These are phyloP conservation scores for Conopomorpha cramerella DNA, from an alignment of 1,140 invertebrate species.

Conservation along the genomic window DNA sequence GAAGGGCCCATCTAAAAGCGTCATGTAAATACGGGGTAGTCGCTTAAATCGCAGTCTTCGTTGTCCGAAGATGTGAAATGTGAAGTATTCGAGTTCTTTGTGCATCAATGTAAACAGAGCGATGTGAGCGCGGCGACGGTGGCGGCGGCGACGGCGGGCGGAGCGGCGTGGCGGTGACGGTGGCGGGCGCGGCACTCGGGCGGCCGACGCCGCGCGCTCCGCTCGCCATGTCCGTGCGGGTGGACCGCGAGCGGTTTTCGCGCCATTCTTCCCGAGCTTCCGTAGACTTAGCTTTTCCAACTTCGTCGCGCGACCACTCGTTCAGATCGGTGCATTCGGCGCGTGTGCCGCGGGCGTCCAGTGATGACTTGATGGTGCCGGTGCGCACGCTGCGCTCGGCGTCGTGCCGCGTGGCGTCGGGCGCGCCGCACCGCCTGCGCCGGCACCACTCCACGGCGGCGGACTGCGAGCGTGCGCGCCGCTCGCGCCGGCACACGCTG, in stretches of 20 bases:
- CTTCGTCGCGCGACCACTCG: slow-evolving; percentile 40
- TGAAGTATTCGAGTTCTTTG: too few species aligned
- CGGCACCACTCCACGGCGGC: slow-evolving; percentile 47
- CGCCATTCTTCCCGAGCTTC: slow-evolving; percentile 50
- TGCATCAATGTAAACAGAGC: too few species aligned
- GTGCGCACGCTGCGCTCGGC: slow-evolving; percentile 45
- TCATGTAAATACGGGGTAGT: slow-evolving; percentile 28
- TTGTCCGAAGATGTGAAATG: too few species aligned
- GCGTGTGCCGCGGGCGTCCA: slow-evolving; percentile 37
- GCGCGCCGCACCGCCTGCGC: slow-evolving; percentile 41
- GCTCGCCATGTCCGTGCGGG: slow-evolving; percentile 46
- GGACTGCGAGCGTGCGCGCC: slow-evolving; percentile 44
- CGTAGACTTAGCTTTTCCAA: slow-evolving; percentile 41
- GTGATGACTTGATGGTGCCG: slow-evolving; percentile 50
- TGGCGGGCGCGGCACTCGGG: slow-evolving; percentile 39
- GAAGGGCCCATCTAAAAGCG: slow-evolving; percentile 20
- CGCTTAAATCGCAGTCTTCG: too few species aligned
- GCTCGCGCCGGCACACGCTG: slow-evolving; percentile 38
- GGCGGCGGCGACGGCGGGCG: slow-evolving; percentile 13
- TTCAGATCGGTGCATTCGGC: slow-evolving; percentile 46
- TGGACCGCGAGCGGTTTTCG: slow-evolving; percentile 43
- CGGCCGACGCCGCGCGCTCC: slow-evolving; percentile 41
- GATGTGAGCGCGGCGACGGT: not conserved
- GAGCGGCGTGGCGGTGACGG: too few species aligned
- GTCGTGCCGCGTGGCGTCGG: slow-evolving; percentile 38